phyloP scores from a whole-genome alignment of 1,140 invertebrate species.

The Anastatus disparis region DNA sequence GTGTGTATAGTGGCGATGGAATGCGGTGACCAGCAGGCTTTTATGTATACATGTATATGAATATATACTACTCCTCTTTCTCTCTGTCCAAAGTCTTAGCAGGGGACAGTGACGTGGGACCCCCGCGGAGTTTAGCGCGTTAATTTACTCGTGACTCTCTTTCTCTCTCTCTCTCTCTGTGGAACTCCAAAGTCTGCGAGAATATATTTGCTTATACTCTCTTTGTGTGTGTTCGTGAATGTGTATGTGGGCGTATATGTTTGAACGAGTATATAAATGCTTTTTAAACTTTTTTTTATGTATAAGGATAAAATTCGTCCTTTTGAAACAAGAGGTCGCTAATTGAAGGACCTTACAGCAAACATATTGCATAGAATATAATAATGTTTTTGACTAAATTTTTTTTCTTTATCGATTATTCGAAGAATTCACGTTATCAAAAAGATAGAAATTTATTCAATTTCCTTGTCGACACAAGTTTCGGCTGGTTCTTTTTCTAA shows the following conservation, averaged over 20 bases:
- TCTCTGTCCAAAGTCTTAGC: neutral
- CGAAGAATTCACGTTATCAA: too few relatives aligned
- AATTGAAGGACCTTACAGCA: too few relatives aligned
- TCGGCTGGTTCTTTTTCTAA: too few relatives aligned
- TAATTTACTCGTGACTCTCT: constrained; percentile 39
- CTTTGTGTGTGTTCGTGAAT: neutral
- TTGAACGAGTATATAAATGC: neutral
- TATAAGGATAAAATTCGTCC: too few relatives aligned
- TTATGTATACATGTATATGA: neutral
- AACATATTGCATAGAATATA: too few relatives aligned
- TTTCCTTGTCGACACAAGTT: too few relatives aligned
- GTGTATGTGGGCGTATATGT: neutral
- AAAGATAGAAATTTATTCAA: too few relatives aligned
- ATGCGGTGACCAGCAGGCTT: constrained; percentile 60
- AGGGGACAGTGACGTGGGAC: constrained; percentile 59
- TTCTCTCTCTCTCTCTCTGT: too few relatives aligned
- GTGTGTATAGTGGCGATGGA: constrained; percentile 44
- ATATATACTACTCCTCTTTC: neutral
- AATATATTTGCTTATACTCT: too few relatives aligned
- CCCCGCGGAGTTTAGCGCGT: constrained; percentile 54
- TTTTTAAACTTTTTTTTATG: constrained; percentile 8
- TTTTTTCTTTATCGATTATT: too few relatives aligned
- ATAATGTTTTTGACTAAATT: too few relatives aligned
- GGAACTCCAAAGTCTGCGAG: neutral
- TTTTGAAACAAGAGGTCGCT: too few relatives aligned